phyloP scores from a whole-genome alignment of 2,888 invertebrate genomes.

The Eretmocerus hayati region DNA sequence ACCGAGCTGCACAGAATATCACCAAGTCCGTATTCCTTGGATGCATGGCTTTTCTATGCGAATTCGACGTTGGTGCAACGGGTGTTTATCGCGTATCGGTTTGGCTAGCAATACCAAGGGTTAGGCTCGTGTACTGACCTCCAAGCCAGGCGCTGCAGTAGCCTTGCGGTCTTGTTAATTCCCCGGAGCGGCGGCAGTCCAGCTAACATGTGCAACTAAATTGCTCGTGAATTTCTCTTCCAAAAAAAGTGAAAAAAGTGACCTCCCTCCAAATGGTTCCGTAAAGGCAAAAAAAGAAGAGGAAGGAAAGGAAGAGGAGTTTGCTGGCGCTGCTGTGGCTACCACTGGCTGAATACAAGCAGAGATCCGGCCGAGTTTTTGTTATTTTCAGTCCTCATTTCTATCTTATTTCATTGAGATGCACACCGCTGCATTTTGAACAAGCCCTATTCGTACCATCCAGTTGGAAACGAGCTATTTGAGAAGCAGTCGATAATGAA shows the following conservation, averaged over 20 bases:
- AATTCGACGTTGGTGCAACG: constrained; percentile 11
- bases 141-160: constrained; percentile 31
- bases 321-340: too few relatives aligned
- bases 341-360: background rate
- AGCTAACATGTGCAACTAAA: constrained; percentile 18
- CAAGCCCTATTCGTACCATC: too few relatives aligned
- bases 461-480: too few relatives aligned
- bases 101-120: constrained; percentile 16
- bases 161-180: constrained; percentile 34
- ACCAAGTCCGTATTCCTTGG: too few relatives aligned
- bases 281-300: background rate
- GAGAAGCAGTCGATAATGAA: too few relatives aligned
- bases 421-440: too few relatives aligned
- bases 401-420: too few relatives aligned
- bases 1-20: too few relatives aligned
- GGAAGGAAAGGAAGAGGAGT: background rate
- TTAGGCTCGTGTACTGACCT: constrained; percentile 23
- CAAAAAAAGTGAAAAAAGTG: background rate
- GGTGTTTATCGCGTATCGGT: constrained; percentile 39
- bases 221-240: constrained; percentile 18
- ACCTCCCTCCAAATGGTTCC: background rate
- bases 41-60: too few relatives aligned
- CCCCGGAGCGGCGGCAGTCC: constrained; percentile 9
- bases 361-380: background rate
- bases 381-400: too few relatives aligned